These are phyloP conservation scores for Lasioglossum oenotherae DNA, from an alignment of 2,888 invertebrate species.

Conservation along the genomic window DNA sequence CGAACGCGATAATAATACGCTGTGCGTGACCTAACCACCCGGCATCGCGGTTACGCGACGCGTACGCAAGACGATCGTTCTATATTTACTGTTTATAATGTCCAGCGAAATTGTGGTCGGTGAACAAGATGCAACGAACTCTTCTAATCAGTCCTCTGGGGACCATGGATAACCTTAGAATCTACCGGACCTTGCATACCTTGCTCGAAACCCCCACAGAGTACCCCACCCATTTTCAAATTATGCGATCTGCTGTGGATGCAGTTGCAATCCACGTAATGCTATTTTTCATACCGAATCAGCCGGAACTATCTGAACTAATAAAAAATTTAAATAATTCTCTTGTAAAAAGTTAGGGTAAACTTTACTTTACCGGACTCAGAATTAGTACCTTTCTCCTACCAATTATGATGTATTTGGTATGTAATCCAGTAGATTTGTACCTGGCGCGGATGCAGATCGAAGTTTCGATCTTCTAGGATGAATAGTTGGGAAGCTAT, in stretches of 20 bases:
- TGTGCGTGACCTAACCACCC: slow-evolving; percentile 42
- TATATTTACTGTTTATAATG: slow-evolving; percentile 59
- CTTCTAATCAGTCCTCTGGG: neutral
- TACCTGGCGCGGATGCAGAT: too few relatives aligned
- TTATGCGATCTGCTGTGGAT: neutral
- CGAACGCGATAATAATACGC: slow-evolving; percentile 43
- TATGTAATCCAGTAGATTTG: too few relatives aligned
- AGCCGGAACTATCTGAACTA: neutral
- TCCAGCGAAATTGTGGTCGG: slow-evolving; percentile 44
- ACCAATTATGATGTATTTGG: too few relatives aligned
- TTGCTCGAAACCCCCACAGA: too few relatives aligned
- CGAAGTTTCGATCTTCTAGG: too few relatives aligned
- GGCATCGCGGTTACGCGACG: slow-evolving; percentile 21
- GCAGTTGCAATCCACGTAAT: neutral
- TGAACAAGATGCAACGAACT: neutral
- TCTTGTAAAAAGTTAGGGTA: neutral
- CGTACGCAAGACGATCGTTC: slow-evolving; percentile 48
- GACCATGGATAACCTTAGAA: neutral
- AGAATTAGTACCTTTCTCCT: too few relatives aligned
- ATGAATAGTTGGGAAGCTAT: too few relatives aligned
- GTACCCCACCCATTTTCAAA: neutral
- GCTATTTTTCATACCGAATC: neutral
- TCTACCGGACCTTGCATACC: neutral
- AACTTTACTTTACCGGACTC: too few relatives aligned
- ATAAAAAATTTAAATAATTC: neutral